A percentile compares a stretch with the other conserved stretches of the same genome.
Evolutionary conservation across 2,113 vertebrate genomes (phyloP).

Genomic region (Aspiorhynchus laticeps): DNA sequence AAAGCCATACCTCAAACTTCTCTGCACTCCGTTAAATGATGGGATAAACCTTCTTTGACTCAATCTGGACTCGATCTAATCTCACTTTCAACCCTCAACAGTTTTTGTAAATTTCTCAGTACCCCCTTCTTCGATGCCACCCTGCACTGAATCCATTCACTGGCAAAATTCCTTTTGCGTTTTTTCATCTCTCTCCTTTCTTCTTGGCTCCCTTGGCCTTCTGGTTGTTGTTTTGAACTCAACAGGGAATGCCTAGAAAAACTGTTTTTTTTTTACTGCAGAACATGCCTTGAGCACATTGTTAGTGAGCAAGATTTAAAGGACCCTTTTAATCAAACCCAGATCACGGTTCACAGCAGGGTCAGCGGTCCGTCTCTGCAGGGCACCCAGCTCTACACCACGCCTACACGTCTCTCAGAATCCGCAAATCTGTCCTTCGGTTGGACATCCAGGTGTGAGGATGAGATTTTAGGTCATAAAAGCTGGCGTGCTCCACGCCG

Average conservation of each 20-base stretch:
- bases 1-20: background rate
- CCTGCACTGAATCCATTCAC: slow-evolving; percentile 40
- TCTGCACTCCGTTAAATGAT: background rate
- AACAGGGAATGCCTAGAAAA: slow-evolving; percentile 64
- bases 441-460: slow-evolving; percentile 53
- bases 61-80: slow-evolving; percentile 42
- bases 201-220: slow-evolving; percentile 50
- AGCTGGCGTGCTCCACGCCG: background rate
- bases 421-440: slow-evolving; percentile 17
- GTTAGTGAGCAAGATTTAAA: slow-evolving; percentile 68
- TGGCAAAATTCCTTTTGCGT: slow-evolving; percentile 37
- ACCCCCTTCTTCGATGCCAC: slow-evolving; percentile 38
- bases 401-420: slow-evolving; percentile 31
- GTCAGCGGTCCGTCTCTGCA: slow-evolving; percentile 58
- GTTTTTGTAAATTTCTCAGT: slow-evolving; percentile 26
- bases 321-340: slow-evolving; percentile 63
- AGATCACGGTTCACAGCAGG: slow-evolving; percentile 62
- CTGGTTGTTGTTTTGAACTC: slow-evolving; percentile 68
- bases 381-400: slow-evolving; percentile 41
- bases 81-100: slow-evolving; percentile 41
- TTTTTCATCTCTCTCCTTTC: slow-evolving; percentile 47
- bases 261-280: slow-evolving; percentile 63
- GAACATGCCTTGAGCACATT: slow-evolving; percentile 68
- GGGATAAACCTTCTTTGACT: slow-evolving; percentile 40
- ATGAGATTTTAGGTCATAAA: slow-evolving; percentile 36